Percentiles rank a stretch among this genome's conserved stretches.
phyloP scores from a whole-genome alignment of 2,797 vertebrate species.

The Pseudopleuronectes americanus region DNA sequence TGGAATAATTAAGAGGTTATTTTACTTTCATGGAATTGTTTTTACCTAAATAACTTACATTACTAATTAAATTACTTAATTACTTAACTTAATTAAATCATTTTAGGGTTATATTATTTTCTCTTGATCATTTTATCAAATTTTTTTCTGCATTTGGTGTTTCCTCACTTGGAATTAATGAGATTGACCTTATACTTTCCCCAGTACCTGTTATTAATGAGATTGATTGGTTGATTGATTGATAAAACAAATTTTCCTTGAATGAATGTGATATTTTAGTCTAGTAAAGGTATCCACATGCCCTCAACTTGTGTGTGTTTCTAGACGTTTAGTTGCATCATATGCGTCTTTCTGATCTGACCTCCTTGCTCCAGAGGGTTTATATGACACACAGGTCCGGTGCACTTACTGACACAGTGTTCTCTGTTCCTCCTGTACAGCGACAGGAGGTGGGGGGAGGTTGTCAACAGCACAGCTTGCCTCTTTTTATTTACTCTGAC shows the following conservation, averaged over 20 bases:
- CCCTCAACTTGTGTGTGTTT: neutral
- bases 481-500: conserved; percentile 68
- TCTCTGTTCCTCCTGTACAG: conserved; percentile 39
- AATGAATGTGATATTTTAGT: conserved; percentile 6
- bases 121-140: no score
- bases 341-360: conserved; percentile 16
- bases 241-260: neutral
- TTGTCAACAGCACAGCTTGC: conserved; percentile 65
- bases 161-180: no score
- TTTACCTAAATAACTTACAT: no score
- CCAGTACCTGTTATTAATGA: no score
- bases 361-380: conserved; percentile 27
- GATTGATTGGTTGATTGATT: no score
- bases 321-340: conserved; percentile 21
- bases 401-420: conserved; percentile 34
- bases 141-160: no score
- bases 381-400: conserved; percentile 37
- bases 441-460: conserved; percentile 49
- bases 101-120: no score
- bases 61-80: no score
- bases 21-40: no score
- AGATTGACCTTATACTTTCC: no score
- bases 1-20: no score
- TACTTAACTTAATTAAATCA: no score
- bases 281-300: neutral